Evolutionary conservation across 2,113 vertebrate species (phyloP).

Genomic region (Calyptomena viridis): DNA sequence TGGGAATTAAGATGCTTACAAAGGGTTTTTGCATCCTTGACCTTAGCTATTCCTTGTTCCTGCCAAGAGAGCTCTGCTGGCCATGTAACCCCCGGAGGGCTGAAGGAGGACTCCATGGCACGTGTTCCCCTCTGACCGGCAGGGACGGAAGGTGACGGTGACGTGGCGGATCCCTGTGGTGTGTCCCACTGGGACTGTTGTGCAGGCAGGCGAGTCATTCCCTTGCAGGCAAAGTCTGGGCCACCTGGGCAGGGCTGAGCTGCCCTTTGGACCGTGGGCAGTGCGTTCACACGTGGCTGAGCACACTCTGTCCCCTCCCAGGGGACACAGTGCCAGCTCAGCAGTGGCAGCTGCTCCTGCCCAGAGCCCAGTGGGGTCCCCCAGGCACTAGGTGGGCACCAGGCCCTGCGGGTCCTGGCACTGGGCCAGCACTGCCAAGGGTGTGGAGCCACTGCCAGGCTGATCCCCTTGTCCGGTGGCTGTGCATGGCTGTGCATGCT

Average conservation of each 20-base stretch:
- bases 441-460: accelerated
- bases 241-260: not conserved
- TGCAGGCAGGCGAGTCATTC: not conserved
- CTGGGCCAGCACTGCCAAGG: not conserved
- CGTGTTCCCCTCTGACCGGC: not conserved
- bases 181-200: accelerated
- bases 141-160: accelerated
- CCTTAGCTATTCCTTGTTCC: not conserved
- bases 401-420: accelerated
- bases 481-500: accelerated
- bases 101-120: not conserved
- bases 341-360: accelerated
- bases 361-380: not conserved
- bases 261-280: not conserved
- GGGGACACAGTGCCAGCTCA: accelerated
- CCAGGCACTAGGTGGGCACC: too few relatives aligned
- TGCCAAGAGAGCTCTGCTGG: accelerated
- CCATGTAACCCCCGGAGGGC: not conserved
- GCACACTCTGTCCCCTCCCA: not conserved
- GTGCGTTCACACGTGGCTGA: not conserved
- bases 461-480: accelerated
- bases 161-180: not conserved
- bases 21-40: not conserved
- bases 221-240: constrained; percentile 14
- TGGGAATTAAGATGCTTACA: not conserved